Percentiles rank a stretch among this genome's conserved stretches.
phyloP scores from a whole-genome alignment of 2,113 vertebrate species.

The Campylomormyrus numenius region DNA sequence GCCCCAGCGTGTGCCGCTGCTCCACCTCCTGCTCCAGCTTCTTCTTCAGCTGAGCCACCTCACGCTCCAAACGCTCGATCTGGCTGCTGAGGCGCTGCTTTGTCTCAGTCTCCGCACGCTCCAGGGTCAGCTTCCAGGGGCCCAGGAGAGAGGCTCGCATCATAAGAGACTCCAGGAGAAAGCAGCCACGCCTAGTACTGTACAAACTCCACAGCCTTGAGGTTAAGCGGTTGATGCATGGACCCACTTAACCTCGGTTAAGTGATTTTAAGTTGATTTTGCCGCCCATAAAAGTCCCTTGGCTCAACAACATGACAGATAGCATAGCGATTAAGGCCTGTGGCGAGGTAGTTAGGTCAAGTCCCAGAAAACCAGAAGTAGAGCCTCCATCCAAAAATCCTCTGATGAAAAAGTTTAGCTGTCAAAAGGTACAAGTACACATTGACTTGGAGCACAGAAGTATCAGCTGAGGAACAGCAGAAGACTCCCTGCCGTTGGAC shows the following conservation, averaged over 20 bases:
- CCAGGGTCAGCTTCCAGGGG: slow-evolving; percentile 69
- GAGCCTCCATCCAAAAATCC: neutral
- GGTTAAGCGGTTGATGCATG: neutral
- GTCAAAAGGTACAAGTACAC: neutral
- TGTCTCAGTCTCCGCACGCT: slow-evolving; percentile 82
- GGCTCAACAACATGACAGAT: neutral
- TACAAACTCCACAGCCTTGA: neutral
- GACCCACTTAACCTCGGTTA: neutral
- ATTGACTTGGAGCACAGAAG: neutral
- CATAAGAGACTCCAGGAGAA: neutral
- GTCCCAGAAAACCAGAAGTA: neutral
- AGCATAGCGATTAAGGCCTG: neutral
- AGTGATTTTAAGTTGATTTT: neutral
- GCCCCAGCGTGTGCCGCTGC: slow-evolving; percentile 76
- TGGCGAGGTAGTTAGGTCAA: neutral
- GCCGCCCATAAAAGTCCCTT: neutral
- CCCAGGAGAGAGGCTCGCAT: neutral
- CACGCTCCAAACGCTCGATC: slow-evolving; percentile 76
- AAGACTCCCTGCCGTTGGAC: neutral
- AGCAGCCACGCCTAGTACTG: neutral
- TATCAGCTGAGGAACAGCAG: neutral
- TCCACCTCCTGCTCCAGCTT: slow-evolving; percentile 82
- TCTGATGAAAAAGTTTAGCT: neutral
- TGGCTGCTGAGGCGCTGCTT: slow-evolving; percentile 79
- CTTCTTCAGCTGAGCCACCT: slow-evolving; percentile 76